Percentiles rank a stretch among this genome's conserved stretches.
Conservation (phyloP, 2,797 vertebrate genomes). For the Zalophus californianus region DNA sequence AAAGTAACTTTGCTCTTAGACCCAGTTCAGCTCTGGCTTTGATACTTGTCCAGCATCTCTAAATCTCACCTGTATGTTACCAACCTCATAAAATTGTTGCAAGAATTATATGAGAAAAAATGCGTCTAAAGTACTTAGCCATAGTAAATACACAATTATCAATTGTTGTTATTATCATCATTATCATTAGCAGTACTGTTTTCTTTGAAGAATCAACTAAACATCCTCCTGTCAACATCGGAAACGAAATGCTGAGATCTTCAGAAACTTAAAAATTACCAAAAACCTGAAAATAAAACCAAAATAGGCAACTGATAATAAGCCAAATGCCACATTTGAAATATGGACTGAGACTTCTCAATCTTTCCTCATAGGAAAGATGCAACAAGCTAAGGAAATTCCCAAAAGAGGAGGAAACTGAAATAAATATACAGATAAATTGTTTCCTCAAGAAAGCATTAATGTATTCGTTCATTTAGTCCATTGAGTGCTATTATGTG, state of each 20-base stretch:
- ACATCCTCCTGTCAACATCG: neutral
- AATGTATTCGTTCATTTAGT: neutral
- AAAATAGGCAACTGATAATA: neutral
- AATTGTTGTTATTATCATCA: neutral
- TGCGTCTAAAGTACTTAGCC: neutral
- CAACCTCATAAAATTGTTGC: neutral
- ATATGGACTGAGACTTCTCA: neutral
- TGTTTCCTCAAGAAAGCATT: neutral
- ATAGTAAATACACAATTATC: neutral
- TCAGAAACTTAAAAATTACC: conserved; percentile 49
- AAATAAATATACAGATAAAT: neutral
- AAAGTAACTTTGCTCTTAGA: neutral
- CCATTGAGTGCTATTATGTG: neutral
- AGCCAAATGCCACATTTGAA: neutral
- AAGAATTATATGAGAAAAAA: neutral
- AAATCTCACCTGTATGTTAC: neutral
- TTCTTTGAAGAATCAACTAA: conserved; percentile 21
- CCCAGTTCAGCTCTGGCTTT: conserved; percentile 18
- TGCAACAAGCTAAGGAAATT: neutral
- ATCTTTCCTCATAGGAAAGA: neutral
- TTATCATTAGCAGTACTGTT: neutral
- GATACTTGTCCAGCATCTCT: neutral
- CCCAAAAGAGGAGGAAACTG: neutral
- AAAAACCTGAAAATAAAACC: neutral
- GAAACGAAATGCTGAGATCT: neutral